Percentiles rank a stretch among this genome's conserved stretches.
phyloP scores from a whole-genome alignment of 2,113 vertebrate species.

The Syngnathoides biaculeatus region DNA sequence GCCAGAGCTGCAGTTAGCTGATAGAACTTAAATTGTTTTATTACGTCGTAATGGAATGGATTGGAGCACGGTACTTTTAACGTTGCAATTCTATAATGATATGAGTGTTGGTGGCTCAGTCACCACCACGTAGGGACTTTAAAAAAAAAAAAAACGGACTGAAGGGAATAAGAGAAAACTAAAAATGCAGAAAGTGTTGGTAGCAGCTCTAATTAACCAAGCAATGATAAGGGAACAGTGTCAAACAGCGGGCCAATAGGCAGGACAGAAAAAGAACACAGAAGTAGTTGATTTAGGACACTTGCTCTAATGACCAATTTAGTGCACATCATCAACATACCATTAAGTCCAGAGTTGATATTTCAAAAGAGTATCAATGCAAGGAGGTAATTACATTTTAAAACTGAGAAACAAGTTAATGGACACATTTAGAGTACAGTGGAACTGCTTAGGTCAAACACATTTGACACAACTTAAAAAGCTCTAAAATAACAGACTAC shows the following conservation, averaged over 20 bases:
- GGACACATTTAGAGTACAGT: too few relatives aligned
- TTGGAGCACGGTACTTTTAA: neutral
- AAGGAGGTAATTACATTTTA: neutral
- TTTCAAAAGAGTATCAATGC: too few relatives aligned
- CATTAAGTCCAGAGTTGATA: too few relatives aligned
- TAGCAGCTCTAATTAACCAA: slow-evolving; percentile 18
- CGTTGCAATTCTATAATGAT: slow-evolving; percentile 9
- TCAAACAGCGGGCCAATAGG: slow-evolving; percentile 24
- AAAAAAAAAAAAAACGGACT: slow-evolving; percentile 5
- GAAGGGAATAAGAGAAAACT: neutral
- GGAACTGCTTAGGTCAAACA: too few relatives aligned
- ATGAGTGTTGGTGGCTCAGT: slow-evolving; percentile 3
- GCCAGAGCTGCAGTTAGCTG: slow-evolving; percentile 15
- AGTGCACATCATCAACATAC: too few relatives aligned
- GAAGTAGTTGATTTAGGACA: too few relatives aligned
- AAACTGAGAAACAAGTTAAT: too few relatives aligned
- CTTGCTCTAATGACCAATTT: too few relatives aligned
- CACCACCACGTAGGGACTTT: neutral
- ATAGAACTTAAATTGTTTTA: slow-evolving; percentile 50
- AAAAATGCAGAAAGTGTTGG: slow-evolving; percentile 22
- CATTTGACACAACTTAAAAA: too few relatives aligned
- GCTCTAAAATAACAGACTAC: too few relatives aligned
- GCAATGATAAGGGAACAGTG: slow-evolving; percentile 11
- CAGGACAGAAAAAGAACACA: slow-evolving; percentile 14
- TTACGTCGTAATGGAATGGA: slow-evolving; percentile 25